Conservation (phyloP, 2,797 vertebrate genomes). For the Craterocephalus amniculus region DNA sequence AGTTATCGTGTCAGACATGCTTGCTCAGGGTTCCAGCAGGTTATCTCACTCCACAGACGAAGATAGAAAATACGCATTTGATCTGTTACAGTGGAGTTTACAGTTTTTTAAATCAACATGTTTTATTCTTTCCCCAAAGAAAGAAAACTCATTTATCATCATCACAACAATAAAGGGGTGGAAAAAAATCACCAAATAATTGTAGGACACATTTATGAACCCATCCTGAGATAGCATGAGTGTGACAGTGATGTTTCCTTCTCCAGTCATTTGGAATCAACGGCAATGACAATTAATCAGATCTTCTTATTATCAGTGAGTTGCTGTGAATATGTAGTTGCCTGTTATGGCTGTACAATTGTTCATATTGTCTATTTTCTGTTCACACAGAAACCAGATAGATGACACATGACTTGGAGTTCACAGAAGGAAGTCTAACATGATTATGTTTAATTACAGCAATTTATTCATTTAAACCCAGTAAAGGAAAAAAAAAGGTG, state of each 20-base stretch:
- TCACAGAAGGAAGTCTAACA: constrained; percentile 49
- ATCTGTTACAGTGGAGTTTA: constrained; percentile 36
- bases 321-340: background rate
- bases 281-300: constrained; percentile 52
- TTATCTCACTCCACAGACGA: constrained; percentile 16
- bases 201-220: too few species aligned
- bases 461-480: constrained; percentile 73
- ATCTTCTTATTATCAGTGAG: constrained; percentile 29
- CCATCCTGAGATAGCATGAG: too few species aligned
- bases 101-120: constrained; percentile 54
- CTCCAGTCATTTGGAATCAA: constrained; percentile 16
- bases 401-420: constrained; percentile 55
- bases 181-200: too few species aligned
- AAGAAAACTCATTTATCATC: constrained; percentile 39
- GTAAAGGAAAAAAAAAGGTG: constrained; percentile 47
- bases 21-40: constrained; percentile 17
- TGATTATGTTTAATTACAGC: constrained; percentile 67
- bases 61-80: constrained; percentile 37
- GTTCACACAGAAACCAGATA: constrained; percentile 44
- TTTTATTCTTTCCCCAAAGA: constrained; percentile 36
- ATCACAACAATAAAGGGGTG: constrained; percentile 19
- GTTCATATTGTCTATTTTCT: constrained; percentile 52
- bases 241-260: constrained; percentile 25
- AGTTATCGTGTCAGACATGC: constrained; percentile 33
- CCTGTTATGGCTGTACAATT: constrained; percentile 2